Conservation (phyloP, 2,113 vertebrate genomes). For the Brachypteracias leptosomus region DNA sequence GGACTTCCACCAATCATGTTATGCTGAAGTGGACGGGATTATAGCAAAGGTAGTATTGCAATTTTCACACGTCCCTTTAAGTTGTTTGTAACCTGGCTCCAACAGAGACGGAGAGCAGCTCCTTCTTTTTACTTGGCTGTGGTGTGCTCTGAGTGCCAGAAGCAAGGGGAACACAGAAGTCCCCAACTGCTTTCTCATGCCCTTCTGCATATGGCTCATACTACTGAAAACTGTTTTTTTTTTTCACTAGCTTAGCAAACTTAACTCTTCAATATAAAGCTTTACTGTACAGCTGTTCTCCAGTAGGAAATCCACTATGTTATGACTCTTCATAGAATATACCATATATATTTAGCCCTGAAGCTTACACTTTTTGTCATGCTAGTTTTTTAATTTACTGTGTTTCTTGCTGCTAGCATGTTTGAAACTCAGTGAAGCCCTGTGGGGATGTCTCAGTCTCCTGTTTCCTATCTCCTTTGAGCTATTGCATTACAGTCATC, state of each 20-base stretch:
- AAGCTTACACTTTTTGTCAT: neutral
- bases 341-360: neutral
- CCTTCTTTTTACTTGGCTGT: neutral
- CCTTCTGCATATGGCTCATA: neutral
- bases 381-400: neutral
- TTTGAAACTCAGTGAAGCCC: neutral
- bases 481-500: neutral
- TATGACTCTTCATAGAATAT: neutral
- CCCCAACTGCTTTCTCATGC: neutral
- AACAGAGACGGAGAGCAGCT: neutral
- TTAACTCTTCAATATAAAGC: neutral
- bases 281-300: neutral
- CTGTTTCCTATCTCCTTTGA: slow-evolving; percentile 7
- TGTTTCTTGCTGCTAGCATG: neutral
- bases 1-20: neutral
- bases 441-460: neutral
- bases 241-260: neutral
- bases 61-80: neutral
- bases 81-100: neutral
- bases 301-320: neutral
- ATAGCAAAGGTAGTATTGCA: neutral
- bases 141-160: neutral
- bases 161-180: neutral
- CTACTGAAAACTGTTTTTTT: neutral
- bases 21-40: neutral